These are phyloP conservation scores for Nerophis lumbriciformis DNA, from an alignment of 2,113 vertebrate genomes.

Conservation along the genomic window DNA sequence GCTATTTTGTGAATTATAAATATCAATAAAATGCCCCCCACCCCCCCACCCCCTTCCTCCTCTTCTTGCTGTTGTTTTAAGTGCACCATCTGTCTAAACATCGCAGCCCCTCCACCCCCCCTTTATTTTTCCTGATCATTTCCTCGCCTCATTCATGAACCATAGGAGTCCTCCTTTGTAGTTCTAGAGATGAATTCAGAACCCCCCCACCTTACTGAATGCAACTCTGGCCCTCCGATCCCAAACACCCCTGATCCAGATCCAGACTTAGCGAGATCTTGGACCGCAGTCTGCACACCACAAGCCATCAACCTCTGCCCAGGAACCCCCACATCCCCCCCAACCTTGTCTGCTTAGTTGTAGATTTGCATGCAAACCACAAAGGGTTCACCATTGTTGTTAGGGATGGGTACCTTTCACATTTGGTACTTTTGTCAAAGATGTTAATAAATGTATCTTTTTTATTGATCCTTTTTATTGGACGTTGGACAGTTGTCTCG, in stretches of 20 bases:
- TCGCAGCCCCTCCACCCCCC: conserved; percentile 74
- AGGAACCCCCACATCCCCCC: conserved; percentile 46
- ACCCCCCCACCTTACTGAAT: conserved; percentile 87
- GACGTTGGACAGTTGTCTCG: too few species aligned
- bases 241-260: conserved; percentile 69
- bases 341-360: conserved; percentile 68
- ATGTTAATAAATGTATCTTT: too few species aligned
- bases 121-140: conserved; percentile 94
- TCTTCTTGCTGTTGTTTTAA: conserved; percentile 92
- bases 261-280: conserved; percentile 86
- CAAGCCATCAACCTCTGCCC: conserved; percentile 28
- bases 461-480: too few species aligned
- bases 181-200: conserved; percentile 82
- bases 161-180: conserved; percentile 99
- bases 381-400: conserved; percentile 78
- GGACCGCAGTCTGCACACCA: conserved; percentile 25
- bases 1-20: conserved; percentile 92
- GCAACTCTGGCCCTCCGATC: conserved; percentile 81
- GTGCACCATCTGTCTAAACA: conserved; percentile 99
- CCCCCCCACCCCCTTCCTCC: conserved; percentile 29
- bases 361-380: conserved; percentile 95
- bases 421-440: too few species aligned
- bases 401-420: conserved; percentile 39
- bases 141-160: conserved; percentile 99
- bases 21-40: conserved; percentile 91